These are phyloP conservation scores for Macrocentrus cingulum DNA, from an alignment of 1,140 invertebrate species.

Conservation along the genomic window DNA sequence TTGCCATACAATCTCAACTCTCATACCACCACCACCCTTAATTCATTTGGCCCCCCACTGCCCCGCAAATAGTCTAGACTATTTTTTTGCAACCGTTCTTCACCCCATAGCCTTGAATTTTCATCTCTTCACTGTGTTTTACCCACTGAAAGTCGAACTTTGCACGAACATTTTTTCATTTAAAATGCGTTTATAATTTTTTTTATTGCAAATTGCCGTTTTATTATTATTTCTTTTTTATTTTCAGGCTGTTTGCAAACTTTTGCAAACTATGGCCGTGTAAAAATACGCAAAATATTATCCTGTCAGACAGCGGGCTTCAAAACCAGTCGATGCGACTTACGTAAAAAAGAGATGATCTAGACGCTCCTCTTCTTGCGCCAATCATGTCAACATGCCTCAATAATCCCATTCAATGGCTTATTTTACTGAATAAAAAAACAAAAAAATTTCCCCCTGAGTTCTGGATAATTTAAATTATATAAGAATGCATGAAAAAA, in stretches of 20 bases:
- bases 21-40: neutral
- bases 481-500: no score
- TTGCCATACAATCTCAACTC: neutral
- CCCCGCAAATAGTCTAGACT: neutral
- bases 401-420: constrained; percentile 38
- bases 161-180: no score
- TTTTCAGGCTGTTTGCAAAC: constrained; percentile 46
- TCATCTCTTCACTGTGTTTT: neutral
- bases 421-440: constrained; percentile 22
- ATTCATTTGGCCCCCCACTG: neutral
- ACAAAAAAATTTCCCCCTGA: no score
- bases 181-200: no score
- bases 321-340: constrained; percentile 41
- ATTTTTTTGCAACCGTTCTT: neutral
- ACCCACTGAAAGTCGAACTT: no score
- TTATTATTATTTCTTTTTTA: no score
- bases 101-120: constrained; percentile 3
- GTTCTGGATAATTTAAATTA: no score
- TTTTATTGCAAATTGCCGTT: no score
- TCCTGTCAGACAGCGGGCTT: constrained; percentile 35
- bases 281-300: no score
- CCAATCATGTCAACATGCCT: constrained; percentile 37
- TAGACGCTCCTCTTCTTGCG: constrained; percentile 55
- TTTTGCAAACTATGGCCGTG: no score
- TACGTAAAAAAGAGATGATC: constrained; percentile 54